A percentile compares a stretch with the other conserved stretches of the same genome.
Evolutionary conservation across 2,888 invertebrate genomes (phyloP).

Genomic region (Prenolepis imparis): DNA sequence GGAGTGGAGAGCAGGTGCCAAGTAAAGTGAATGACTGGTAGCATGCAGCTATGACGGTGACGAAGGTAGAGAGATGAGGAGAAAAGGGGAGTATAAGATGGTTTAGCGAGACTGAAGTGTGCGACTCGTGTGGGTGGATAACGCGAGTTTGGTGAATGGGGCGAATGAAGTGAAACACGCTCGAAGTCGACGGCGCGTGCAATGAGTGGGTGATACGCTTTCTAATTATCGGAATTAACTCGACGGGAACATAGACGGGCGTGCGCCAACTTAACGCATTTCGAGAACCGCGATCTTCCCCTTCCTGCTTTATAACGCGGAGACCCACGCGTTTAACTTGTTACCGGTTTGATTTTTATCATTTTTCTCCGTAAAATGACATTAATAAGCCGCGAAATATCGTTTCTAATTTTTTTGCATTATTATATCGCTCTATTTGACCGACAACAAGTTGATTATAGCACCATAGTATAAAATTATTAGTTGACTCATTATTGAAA

Average conservation of each 20-base stretch:
- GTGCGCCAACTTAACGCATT: constrained; percentile 67
- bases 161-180: constrained; percentile 81
- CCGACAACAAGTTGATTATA: neutral
- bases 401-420: neutral
- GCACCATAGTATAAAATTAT: constrained; percentile 18
- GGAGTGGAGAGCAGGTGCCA: constrained; percentile 72
- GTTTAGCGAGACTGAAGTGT: constrained; percentile 71
- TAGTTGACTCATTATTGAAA: constrained; percentile 3
- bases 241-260: constrained; percentile 71
- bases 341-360: constrained; percentile 64
- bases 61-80: constrained; percentile 46
- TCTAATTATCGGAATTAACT: constrained; percentile 82
- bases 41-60: constrained; percentile 64
- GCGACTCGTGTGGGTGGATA: constrained; percentile 79
- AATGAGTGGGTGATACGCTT: constrained; percentile 82
- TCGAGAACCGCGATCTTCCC: constrained; percentile 31
- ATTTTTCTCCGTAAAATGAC: constrained; percentile 44
- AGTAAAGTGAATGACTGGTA: constrained; percentile 75
- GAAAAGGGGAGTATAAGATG: constrained; percentile 63
- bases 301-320: constrained; percentile 41
- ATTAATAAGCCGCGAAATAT: constrained; percentile 10
- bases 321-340: constrained; percentile 41
- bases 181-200: constrained; percentile 79
- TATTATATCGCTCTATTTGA: neutral
- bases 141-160: constrained; percentile 79